These are phyloP conservation scores for Phalangium opilio DNA, from an alignment of 2,888 invertebrate genomes.

Conservation along the genomic window DNA sequence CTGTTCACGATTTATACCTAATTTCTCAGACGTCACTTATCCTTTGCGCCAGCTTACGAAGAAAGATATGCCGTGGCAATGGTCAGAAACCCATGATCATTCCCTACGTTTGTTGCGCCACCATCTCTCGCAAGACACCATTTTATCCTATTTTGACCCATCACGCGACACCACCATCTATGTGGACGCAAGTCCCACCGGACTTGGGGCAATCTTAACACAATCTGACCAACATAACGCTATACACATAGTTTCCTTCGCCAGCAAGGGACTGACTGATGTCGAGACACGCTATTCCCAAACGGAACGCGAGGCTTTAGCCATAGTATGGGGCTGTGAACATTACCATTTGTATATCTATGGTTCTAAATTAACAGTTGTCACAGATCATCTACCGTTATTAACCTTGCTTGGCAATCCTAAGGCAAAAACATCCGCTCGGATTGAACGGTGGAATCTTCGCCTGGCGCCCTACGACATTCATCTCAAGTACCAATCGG, in stretches of 20 bases:
- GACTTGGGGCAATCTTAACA: no score
- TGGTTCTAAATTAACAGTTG: background rate
- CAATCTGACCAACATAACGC: no score
- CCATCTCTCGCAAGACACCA: background rate
- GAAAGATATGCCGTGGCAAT: no score
- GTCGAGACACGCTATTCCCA: background rate
- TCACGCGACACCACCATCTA: no score
- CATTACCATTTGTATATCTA: background rate
- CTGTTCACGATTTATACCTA: no score
- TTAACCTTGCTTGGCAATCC: no score
- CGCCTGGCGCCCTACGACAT: background rate
- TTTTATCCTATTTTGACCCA: background rate
- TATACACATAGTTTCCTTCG: background rate
- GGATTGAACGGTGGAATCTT: background rate
- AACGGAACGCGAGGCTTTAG: background rate
- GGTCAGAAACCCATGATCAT: no score
- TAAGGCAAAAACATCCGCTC: no score
- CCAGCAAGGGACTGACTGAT: background rate
- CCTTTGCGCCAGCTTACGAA: background rate
- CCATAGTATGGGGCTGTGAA: no score
- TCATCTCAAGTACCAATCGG: background rate
- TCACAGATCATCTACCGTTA: background rate
- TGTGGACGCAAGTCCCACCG: no score
- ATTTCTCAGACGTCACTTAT: no score
- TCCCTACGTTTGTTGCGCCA: background rate